Base-by-base conservation (phyloP, 2,113 vertebrate genomes). In the Rhinolophus ferrumequinum region DNA sequence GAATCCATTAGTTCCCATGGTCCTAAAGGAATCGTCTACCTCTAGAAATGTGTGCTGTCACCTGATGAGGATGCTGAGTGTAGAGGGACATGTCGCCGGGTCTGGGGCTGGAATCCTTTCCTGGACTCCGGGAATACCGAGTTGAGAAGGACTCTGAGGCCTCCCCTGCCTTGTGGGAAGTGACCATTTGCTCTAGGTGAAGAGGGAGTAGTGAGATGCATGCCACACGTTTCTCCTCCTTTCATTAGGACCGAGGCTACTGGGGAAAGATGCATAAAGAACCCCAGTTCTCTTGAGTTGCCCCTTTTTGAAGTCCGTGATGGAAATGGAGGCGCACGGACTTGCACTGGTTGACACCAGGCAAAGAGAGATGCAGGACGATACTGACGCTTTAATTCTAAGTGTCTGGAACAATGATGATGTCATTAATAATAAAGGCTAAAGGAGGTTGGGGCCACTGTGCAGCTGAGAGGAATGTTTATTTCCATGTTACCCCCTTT, bases 391-490 rank as follows among this genome's bases (percentile, higher is more conserved):
- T 67, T 69, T 66, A 26, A 79, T 44, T 69, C 67, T 30, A 38
- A 35, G 41, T 84, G 84, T 54, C 50, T 33, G 30, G 64, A 84
- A 18, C 9, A 52, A 12, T 10, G 19, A 10, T 72, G 52, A 28
- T 58, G 5, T 50, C 38, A 15, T 60, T 54, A 62, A 47, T 69
- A 75, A 60, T 84, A 54, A 82, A 69, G 66, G 67, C 28, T 38
- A 69, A 60, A 35, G 26, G 54, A 76, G 19, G 0, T 2, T 0
- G 3, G 3, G 52, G 33, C 38, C 21, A 70, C 18, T 1, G 3
- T 88, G 24, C 19, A 41, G 35, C 77, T 75, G 77, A 80, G 50
- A 91, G 22, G 70, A 67, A 28, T 30, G 21, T 79, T 77, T 58
- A 12, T 22, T 85, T 22, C 41, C 33, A 10, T 0, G 0, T 5